Conservation (phyloP, 53 echinoderm and acorn worm genomes). For the Temnopleurus reevesii region DNA sequence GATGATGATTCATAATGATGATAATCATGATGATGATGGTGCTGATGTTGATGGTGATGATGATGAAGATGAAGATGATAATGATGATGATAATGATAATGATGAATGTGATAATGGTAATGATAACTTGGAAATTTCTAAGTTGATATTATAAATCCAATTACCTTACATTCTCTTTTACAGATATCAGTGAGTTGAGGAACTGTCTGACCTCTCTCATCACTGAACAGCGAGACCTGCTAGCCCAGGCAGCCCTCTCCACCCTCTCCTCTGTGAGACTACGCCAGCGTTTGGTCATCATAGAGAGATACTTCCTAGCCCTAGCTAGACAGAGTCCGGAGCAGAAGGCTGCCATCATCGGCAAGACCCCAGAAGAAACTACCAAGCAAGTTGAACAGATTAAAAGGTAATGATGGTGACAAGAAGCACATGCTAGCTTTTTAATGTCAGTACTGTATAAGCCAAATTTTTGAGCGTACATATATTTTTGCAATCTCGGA, state of each 20-base stretch:
- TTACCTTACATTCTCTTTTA: too few species aligned
- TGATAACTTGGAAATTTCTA: too few species aligned
- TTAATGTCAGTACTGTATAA: too few species aligned
- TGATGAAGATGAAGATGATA: neutral
- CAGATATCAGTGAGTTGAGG: conserved; percentile 64
- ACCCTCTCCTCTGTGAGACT: conserved; percentile 89
- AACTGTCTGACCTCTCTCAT: conserved; percentile 83
- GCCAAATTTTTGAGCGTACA: too few species aligned
- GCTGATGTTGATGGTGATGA: neutral
- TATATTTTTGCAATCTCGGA: too few species aligned
- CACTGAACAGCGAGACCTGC: conserved; percentile 77
- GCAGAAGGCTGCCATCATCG: conserved; percentile 73
- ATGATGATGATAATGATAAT: conserved; percentile 26
- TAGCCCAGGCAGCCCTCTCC: conserved; percentile 84
- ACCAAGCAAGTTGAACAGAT: conserved; percentile 43
- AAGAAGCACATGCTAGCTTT: too few species aligned
- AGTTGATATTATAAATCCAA: too few species aligned
- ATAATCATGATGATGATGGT: too few species aligned
- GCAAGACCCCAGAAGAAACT: conserved; percentile 67
- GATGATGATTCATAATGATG: too few species aligned
- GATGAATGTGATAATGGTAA: too few species aligned
- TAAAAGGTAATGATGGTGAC: conserved; percentile 13
- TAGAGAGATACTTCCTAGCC: conserved; percentile 93
- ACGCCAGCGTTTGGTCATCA: conserved; percentile 86
- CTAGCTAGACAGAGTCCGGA: conserved; percentile 88